phyloP scores from a whole-genome alignment of 2,888 invertebrate genomes.

The Caenorhabditis angaria region DNA sequence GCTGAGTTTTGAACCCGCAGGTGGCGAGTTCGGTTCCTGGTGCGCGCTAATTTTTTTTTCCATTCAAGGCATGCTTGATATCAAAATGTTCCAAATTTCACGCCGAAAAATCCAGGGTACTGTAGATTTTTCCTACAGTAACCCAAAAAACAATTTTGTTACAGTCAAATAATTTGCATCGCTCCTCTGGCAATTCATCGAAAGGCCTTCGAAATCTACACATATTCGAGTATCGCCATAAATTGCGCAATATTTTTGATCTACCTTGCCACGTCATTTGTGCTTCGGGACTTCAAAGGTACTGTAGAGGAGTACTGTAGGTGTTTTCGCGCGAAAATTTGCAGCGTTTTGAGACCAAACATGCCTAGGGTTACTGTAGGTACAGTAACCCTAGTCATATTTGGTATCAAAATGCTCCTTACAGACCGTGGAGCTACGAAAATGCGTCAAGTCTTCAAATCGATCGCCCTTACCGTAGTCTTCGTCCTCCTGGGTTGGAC shows the following conservation, averaged over 20 bases:
- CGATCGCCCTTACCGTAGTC: conserved; percentile 38
- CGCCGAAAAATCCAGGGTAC: too few species aligned
- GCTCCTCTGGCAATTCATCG: conserved; percentile 17
- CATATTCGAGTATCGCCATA: conserved; percentile 30
- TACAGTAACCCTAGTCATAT: too few species aligned
- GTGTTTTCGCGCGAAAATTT: too few species aligned
- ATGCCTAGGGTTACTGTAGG: too few species aligned
- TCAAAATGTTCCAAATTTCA: too few species aligned
- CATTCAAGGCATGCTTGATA: neutral
- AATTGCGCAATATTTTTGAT: conserved; percentile 22
- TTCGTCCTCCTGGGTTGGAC: conserved; percentile 39
- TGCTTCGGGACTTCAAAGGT: conserved; percentile 25
- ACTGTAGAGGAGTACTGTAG: too few species aligned
- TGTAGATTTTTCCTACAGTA: too few species aligned
- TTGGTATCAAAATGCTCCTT: too few species aligned
- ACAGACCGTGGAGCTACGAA: conserved; percentile 16
- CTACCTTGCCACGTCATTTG: conserved; percentile 25
- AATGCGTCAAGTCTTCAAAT: conserved; percentile 40
- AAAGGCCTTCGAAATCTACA: conserved; percentile 16
- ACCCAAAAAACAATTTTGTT: neutral
- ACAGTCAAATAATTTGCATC: conserved; percentile 23
- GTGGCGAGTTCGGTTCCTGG: too few species aligned
- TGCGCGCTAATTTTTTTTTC: too few species aligned
- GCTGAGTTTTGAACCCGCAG: too few species aligned
- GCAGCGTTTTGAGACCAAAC: too few species aligned